Percentiles rank a stretch among this genome's conserved stretches.
Conservation (phyloP, 2,113 vertebrate genomes). For the Hippolais icterina region DNA sequence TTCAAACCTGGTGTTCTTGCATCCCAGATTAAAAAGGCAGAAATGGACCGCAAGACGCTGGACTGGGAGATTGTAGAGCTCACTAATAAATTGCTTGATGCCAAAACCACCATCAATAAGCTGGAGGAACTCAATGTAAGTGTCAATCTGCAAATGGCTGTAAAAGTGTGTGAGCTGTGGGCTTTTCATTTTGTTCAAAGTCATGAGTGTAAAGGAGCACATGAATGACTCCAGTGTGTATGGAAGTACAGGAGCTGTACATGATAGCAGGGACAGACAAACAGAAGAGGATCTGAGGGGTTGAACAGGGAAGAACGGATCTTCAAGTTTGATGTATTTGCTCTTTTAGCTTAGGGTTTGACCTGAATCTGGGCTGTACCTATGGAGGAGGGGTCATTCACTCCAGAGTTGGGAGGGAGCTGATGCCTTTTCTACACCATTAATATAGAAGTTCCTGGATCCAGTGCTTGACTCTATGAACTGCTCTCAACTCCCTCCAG, state of each 20-base stretch:
- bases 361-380: neutral
- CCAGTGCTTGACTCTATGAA: neutral
- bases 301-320: neutral
- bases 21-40: constrained; percentile 92
- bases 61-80: constrained; percentile 98
- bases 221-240: neutral
- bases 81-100: constrained; percentile 94
- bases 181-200: neutral
- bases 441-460: neutral
- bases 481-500: neutral
- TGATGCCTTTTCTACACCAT: neutral
- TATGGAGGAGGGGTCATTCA: neutral
- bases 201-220: neutral
- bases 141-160: neutral
- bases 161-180: neutral
- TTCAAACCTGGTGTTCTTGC: constrained; percentile 33
- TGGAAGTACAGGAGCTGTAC: neutral
- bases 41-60: constrained; percentile 94
- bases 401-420: neutral
- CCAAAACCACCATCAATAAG: constrained; percentile 92
- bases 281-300: neutral
- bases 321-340: neutral
- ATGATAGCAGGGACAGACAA: neutral
- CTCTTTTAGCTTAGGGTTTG: neutral
- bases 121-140: constrained; percentile 95